A percentile compares a stretch with the other conserved stretches of the same genome.
Conservation (phyloP, 2,888 invertebrate species). For the Ptilodon capucinus region DNA sequence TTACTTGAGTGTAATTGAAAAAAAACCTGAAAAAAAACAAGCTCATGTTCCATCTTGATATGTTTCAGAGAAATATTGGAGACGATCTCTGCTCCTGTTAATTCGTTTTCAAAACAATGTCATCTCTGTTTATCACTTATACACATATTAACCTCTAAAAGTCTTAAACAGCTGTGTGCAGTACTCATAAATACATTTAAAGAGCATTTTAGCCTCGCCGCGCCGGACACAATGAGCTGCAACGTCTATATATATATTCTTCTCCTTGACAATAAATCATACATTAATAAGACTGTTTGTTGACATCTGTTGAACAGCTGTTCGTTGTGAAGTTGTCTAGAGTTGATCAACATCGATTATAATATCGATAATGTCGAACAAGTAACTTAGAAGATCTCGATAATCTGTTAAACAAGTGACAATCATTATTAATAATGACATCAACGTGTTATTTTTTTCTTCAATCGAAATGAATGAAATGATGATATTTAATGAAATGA, state of each 20-base stretch:
- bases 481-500: too few relatives aligned
- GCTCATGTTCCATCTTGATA: too few relatives aligned
- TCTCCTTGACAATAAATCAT: not conserved
- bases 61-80: too few relatives aligned
- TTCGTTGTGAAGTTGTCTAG: not conserved
- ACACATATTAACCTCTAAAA: not conserved
- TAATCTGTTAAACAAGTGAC: too few relatives aligned
- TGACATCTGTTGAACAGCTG: slow-evolving; percentile 1
- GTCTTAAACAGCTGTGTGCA: not conserved
- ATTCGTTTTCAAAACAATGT: not conserved
- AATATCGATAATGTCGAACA: too few relatives aligned
- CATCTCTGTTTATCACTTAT: not conserved
- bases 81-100: too few relatives aligned
- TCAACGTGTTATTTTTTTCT: too few relatives aligned
- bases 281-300: not conserved
- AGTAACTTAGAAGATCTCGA: too few relatives aligned
- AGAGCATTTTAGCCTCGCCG: not conserved
- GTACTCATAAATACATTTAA: not conserved
- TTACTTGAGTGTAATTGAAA: too few relatives aligned
- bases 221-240: not conserved
- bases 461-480: too few relatives aligned
- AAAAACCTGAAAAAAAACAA: too few relatives aligned
- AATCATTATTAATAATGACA: too few relatives aligned
- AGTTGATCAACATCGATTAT: not conserved
- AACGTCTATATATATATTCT: not conserved